These are phyloP conservation scores for Labia minor DNA, from an alignment of 2,888 invertebrate genomes.

Conservation along the genomic window DNA sequence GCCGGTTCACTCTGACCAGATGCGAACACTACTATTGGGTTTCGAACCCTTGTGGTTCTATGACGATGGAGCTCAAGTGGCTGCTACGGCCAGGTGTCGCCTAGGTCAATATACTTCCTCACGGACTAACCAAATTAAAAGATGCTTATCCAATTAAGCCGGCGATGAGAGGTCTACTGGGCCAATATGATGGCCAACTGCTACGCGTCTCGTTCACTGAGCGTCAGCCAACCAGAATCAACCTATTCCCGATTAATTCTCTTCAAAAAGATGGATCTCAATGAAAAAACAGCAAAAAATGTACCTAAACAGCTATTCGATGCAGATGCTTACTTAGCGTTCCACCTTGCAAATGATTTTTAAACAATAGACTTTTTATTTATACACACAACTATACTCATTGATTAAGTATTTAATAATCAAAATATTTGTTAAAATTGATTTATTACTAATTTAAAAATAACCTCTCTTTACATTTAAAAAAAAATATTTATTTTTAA, in stretches of 20 bases:
- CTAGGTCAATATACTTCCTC: conserved; percentile 13
- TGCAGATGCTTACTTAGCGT: too few relatives aligned
- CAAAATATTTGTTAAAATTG: too few relatives aligned
- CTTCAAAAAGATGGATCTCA: background rate
- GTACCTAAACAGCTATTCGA: too few relatives aligned
- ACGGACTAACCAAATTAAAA: conserved; percentile 13
- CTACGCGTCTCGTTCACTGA: background rate
- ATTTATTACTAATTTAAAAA: too few relatives aligned
- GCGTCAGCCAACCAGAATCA: background rate
- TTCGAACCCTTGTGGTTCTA: background rate
- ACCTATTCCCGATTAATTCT: background rate
- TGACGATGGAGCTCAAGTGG: conserved; percentile 1
- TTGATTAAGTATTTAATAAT: too few relatives aligned
- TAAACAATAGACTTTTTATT: too few relatives aligned
- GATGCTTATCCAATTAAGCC: conserved; percentile 1
- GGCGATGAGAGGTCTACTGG: background rate
- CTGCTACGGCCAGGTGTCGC: background rate
- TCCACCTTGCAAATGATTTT: too few relatives aligned
- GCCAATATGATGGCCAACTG: background rate
- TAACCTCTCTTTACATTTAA: too few relatives aligned
- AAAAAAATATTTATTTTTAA: too few relatives aligned
- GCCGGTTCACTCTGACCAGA: background rate
- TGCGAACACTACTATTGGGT: background rate
- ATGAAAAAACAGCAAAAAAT: background rate
- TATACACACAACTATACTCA: too few relatives aligned